These are phyloP conservation scores for Druceiella hillmani DNA, from an alignment of 2,888 invertebrate genomes.

Conservation along the genomic window DNA sequence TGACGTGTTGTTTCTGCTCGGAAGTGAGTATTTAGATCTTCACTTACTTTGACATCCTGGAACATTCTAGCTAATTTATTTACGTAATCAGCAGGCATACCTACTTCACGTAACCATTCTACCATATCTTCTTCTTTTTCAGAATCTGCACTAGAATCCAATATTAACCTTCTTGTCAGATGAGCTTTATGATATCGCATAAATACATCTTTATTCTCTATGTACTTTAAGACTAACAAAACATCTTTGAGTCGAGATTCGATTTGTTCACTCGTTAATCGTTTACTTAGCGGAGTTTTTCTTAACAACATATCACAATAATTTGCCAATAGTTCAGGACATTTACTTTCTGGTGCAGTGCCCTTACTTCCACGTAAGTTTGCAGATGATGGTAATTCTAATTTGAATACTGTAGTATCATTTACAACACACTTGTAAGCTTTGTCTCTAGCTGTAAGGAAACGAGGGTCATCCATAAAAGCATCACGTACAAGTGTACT, in stretches of 20 bases:
- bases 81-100: conserved; percentile 99
- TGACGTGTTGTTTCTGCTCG: conserved; percentile 73
- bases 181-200: conserved; percentile 99
- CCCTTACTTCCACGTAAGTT: conserved; percentile 59
- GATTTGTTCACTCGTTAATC: conserved; percentile 94
- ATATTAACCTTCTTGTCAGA: conserved; percentile 86
- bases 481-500: conserved; percentile 90
- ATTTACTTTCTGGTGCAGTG: conserved; percentile 90
- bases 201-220: conserved; percentile 99
- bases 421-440: conserved; percentile 97
- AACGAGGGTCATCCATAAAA: conserved; percentile 94
- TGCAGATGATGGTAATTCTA: conserved; percentile 59
- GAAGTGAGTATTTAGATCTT: conserved; percentile 93
- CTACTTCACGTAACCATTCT: conserved; percentile 94
- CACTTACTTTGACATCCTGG: conserved; percentile 96
- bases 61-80: conserved; percentile 98
- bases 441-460: conserved; percentile 96
- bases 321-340: conserved; percentile 97
- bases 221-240: conserved; percentile 94
- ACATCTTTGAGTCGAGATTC: conserved; percentile 91
- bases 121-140: conserved; percentile 99
- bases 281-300: conserved; percentile 93
- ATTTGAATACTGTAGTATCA: conserved; percentile 87
- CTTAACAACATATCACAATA: conserved; percentile 99
- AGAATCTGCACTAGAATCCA: conserved; percentile 97